Evolutionary conservation across 2,888 invertebrate genomes (phyloP).

Genomic region (Perithous albicinctus): DNA sequence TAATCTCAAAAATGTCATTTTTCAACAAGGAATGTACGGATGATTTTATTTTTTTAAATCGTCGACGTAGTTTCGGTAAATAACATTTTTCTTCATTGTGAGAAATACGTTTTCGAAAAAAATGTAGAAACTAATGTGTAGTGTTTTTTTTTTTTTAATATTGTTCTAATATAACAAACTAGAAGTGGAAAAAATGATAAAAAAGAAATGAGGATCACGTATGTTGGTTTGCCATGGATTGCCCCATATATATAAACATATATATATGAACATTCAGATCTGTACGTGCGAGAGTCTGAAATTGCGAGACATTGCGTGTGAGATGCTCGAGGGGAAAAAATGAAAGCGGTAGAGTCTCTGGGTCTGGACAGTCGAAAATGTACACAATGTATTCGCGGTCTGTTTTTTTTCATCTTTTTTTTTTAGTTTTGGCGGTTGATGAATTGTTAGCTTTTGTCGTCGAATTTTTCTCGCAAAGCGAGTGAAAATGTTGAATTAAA

Average conservation of each 20-base stretch:
- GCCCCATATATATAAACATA: slow-evolving; percentile 39
- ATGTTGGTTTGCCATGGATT: too few relatives aligned
- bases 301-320: slow-evolving; percentile 55
- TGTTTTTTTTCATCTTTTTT: background rate
- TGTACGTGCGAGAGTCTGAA: slow-evolving; percentile 53
- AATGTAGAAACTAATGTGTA: too few relatives aligned
- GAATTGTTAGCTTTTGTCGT: slow-evolving; percentile 55
- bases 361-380: slow-evolving; percentile 64
- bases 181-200: too few relatives aligned
- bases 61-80: too few relatives aligned
- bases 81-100: too few relatives aligned
- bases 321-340: slow-evolving; percentile 33
- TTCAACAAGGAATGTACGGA: too few relatives aligned
- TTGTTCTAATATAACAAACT: too few relatives aligned
- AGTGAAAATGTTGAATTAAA: slow-evolving; percentile 29
- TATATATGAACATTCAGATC: slow-evolving; percentile 38
- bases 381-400: slow-evolving; percentile 44
- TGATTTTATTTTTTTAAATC: too few relatives aligned
- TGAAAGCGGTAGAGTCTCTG: slow-evolving; percentile 48
- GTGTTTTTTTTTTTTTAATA: too few relatives aligned
- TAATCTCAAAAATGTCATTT: too few relatives aligned
- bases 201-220: slow-evolving; percentile 25
- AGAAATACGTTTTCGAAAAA: too few relatives aligned
- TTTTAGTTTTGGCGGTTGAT: slow-evolving; percentile 52
- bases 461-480: slow-evolving; percentile 15